Percentiles rank a stretch among this genome's conserved stretches.
phyloP scores from a whole-genome alignment of 92 coral and sea anemone species.

The Pocillopora grandis region DNA sequence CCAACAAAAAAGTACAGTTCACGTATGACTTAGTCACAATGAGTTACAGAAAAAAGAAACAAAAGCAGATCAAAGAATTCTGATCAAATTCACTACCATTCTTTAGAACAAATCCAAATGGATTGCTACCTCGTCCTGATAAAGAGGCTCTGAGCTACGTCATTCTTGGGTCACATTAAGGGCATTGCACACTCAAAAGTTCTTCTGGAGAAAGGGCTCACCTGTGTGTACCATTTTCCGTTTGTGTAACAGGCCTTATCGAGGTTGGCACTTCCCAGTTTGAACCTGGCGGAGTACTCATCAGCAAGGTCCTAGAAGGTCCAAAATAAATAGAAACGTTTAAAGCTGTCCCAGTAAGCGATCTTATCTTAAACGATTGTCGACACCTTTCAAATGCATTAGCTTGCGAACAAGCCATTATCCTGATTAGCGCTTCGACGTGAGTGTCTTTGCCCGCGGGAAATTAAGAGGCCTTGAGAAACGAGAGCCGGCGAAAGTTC shows the following conservation, averaged over 20 bases:
- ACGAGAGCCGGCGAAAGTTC: too few species aligned
- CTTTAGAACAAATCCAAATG: not conserved
- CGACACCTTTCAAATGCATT: too few species aligned
- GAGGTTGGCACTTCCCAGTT: constrained; percentile 68
- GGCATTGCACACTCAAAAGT: not conserved
- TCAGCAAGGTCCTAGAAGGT: constrained; percentile 66
- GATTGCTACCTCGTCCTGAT: not conserved
- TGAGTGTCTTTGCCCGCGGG: too few species aligned
- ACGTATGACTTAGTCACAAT: too few species aligned
- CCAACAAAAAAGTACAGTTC: too few species aligned
- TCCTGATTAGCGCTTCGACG: too few species aligned
- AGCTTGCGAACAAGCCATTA: too few species aligned
- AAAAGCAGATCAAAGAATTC: too few species aligned
- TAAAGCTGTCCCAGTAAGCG: not conserved
- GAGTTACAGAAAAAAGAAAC: too few species aligned
- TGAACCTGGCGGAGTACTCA: constrained; percentile 57
- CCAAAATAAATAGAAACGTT: not conserved
- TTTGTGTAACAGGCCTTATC: constrained; percentile 69
- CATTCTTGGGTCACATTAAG: not conserved
- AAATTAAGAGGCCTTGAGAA: too few species aligned
- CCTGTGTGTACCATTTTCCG: constrained; percentile 88
- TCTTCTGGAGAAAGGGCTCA: constrained; percentile 7
- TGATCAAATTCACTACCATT: not conserved
- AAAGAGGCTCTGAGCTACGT: not conserved
- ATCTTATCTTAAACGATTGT: too few species aligned